A percentile compares a stretch with the other conserved stretches of the same genome.
Evolutionary conservation across 2,888 invertebrate genomes (phyloP).

Genomic region (Bursaphelenchus okinawaensis): DNA sequence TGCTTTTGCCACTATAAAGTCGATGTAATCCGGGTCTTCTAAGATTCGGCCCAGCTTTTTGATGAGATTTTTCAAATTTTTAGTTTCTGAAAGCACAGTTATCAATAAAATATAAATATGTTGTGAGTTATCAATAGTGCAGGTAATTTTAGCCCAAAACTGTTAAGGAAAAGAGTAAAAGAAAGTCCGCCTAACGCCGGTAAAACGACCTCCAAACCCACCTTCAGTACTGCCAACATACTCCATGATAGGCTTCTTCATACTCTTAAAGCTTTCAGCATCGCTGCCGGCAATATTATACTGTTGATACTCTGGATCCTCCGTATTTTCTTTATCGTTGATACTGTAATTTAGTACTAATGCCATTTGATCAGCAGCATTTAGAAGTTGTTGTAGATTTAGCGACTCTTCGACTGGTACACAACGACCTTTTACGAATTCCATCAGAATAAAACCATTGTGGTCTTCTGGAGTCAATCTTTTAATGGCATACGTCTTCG

Average conservation of each 20-base stretch:
- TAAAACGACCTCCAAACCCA: too few relatives aligned
- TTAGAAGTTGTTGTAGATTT: conserved; percentile 3
- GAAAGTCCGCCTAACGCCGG: too few relatives aligned
- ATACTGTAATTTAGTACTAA: background rate
- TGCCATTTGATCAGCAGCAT: conserved; percentile 5
- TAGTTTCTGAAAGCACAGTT: background rate
- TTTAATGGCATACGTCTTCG: background rate
- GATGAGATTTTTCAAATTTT: background rate
- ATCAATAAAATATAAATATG: too few relatives aligned
- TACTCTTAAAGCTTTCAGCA: background rate
- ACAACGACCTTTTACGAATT: background rate
- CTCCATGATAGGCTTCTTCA: background rate
- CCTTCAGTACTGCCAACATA: background rate
- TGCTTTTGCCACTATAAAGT: background rate
- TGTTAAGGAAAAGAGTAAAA: too few relatives aligned
- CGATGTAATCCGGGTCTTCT: background rate
- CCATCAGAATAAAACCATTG: conserved; percentile 9
- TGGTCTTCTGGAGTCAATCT: background rate
- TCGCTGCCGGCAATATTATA: background rate
- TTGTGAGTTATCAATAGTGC: too few relatives aligned
- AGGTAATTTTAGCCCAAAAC: too few relatives aligned
- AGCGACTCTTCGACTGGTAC: conserved; percentile 2
- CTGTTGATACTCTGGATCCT: background rate
- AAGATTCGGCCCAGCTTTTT: background rate
- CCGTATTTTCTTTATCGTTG: background rate